Evolutionary conservation across 2,113 vertebrate species (phyloP), one percentile per base, ranked within the genome.

Genomic region (Pluvianellus socialis): DNA sequence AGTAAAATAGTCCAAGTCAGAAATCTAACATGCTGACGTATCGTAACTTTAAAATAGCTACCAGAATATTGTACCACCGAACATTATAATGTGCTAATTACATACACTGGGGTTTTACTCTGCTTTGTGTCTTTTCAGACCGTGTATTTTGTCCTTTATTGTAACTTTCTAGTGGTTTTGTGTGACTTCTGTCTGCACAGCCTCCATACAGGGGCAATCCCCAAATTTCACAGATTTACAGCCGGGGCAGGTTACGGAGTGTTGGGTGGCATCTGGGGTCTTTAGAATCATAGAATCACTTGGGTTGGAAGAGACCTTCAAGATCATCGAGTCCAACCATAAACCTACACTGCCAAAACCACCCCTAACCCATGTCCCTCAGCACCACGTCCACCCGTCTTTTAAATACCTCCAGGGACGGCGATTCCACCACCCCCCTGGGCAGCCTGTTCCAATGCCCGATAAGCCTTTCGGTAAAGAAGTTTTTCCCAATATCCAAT

Each of bases 11-110:
- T 95, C 88, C 79, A 76, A 91, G 92, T 94, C 63, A 93, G 96
- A 97, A 97, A 96, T 97, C 92, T 97, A 96, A 93, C 91, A 61
- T 79, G 89, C 97, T 97, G 96, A 97, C 10, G 19, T 92, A 94
- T 93, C 96, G 97, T 97, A 97, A 96, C 97, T 97, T 97, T 93
- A 92, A 96, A 96, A 95, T 75, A 77, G 74, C 84, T 95, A 52
- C 95, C 92, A 79, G 95, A 94, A 81, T 97, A 90, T 14, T 72
- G 72, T 92, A 75, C 91, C 63, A 79, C 5, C 8, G 93, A 88
- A 96, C 32, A 30, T 96, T 97, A 95, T 88, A 97, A 97, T 97
- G 92, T 59, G 92, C 79, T 97, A 97, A 94, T 97, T 96, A 85
- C 61, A 26, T 96, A 91, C 74, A 61, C 94, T 75, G 65, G 82